Evolutionary conservation across 2,113 vertebrate species (phyloP).

Genomic region (Australoheros scitulus): DNA sequence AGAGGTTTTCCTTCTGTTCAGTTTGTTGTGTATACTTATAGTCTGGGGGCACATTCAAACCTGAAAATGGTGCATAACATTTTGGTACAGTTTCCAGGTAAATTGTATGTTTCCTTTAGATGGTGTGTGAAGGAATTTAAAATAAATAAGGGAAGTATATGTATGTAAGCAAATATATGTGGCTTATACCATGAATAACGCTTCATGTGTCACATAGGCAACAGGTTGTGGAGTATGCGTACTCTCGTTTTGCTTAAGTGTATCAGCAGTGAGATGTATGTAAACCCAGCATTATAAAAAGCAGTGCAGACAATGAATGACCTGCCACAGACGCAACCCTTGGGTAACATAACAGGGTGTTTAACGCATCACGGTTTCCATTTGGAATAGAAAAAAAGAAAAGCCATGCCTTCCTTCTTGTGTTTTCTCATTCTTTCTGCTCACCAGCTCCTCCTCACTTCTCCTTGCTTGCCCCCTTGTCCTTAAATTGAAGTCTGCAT

Average conservation of each 20-base stretch:
- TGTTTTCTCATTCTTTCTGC: not conserved
- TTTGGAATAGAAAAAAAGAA: not conserved
- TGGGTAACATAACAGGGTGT: not conserved
- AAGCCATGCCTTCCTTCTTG: not conserved
- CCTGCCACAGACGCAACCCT: not conserved
- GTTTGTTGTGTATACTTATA: not conserved
- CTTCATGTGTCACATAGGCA: not conserved
- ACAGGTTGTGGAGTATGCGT: not conserved
- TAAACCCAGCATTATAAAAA: not conserved
- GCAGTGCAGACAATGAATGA: not conserved
- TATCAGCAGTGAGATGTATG: not conserved
- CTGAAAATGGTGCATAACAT: not conserved
- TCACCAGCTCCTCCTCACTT: rapidly evolving
- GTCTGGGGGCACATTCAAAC: not conserved
- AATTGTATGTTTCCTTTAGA: not conserved
- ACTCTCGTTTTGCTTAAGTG: not conserved
- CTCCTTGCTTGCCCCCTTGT: not conserved
- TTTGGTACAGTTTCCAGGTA: not conserved
- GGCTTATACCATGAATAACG: no score
- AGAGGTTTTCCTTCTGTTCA: not conserved
- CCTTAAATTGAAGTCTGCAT: not conserved
- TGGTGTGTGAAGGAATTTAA: no score
- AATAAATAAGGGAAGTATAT: no score
- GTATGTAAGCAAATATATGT: no score
- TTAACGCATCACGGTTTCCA: not conserved